phyloP scores from a whole-genome alignment of 2,797 vertebrate species.

The Acrossocheilus fasciatus region DNA sequence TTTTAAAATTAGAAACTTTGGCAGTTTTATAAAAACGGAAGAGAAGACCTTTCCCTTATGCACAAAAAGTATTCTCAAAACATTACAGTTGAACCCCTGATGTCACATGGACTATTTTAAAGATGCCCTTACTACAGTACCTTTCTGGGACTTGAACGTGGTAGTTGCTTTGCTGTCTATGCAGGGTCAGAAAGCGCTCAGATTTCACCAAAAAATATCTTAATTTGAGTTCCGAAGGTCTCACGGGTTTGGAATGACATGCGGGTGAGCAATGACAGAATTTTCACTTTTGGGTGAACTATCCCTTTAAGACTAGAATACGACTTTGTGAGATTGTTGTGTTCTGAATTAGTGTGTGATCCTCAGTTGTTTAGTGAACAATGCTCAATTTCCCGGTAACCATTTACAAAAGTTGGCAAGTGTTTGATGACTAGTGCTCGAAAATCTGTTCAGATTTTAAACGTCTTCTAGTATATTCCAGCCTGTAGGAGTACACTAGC shows the following conservation, averaged over 20 bases:
- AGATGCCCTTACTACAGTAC: neutral
- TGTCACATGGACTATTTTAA: neutral
- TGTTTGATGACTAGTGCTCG: neutral
- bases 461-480: neutral
- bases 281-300: neutral
- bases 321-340: neutral
- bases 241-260: neutral
- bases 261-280: neutral
- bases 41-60: neutral
- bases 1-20: conserved; percentile 63
- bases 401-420: neutral
- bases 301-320: neutral
- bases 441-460: neutral
- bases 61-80: neutral
- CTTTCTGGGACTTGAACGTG: neutral
- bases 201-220: neutral
- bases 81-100: neutral
- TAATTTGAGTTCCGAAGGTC: neutral
- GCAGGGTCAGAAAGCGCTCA: neutral
- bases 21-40: neutral
- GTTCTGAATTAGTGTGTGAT: neutral
- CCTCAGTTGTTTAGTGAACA: neutral
- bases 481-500: neutral
- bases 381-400: neutral
- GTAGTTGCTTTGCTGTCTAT: neutral